These are phyloP conservation scores for Pseudomyrmex cubaensis DNA, from an alignment of 1,140 invertebrate species.

Conservation along the genomic window DNA sequence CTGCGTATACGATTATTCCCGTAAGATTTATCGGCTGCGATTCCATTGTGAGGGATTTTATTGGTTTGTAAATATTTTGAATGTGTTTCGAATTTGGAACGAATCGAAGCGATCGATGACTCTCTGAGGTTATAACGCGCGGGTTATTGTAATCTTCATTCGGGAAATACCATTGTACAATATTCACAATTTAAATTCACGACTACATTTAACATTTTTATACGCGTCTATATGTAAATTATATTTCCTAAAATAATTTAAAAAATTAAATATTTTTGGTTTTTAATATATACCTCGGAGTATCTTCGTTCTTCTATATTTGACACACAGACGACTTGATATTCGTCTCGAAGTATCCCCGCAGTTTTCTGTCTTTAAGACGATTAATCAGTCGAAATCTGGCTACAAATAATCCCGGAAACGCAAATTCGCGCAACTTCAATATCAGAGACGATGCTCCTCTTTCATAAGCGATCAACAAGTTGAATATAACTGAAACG, in stretches of 20 bases:
- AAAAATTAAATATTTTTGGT: neutral
- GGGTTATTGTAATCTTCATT: too few relatives aligned
- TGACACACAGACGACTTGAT: neutral
- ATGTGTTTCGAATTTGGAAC: conserved; percentile 37
- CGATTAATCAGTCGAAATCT: conserved; percentile 58
- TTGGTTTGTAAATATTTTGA: conserved; percentile 64
- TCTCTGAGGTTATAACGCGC: conserved; percentile 44
- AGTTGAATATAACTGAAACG: conserved; percentile 71
- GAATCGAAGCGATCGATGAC: conserved; percentile 66
- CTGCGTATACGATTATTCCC: conserved; percentile 18
- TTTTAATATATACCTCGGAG: neutral
- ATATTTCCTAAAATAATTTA: neutral
- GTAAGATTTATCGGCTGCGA: conserved; percentile 32
- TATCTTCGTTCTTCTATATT: neutral
- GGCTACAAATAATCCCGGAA: conserved; percentile 65
- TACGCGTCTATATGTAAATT: neutral
- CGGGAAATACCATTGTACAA: neutral
- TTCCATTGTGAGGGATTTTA: neutral
- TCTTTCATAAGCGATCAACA: conserved; percentile 71
- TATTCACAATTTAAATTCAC: neutral
- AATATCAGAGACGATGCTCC: conserved; percentile 52
- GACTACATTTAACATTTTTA: neutral
- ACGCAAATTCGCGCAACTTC: conserved; percentile 59
- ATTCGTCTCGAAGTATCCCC: conserved; percentile 41
- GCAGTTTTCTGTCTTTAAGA: conserved; percentile 48